These are phyloP conservation scores for Geodia barretti DNA, from an alignment of 37 sponge, comb jelly and placozoan genomes.

Conservation along the genomic window DNA sequence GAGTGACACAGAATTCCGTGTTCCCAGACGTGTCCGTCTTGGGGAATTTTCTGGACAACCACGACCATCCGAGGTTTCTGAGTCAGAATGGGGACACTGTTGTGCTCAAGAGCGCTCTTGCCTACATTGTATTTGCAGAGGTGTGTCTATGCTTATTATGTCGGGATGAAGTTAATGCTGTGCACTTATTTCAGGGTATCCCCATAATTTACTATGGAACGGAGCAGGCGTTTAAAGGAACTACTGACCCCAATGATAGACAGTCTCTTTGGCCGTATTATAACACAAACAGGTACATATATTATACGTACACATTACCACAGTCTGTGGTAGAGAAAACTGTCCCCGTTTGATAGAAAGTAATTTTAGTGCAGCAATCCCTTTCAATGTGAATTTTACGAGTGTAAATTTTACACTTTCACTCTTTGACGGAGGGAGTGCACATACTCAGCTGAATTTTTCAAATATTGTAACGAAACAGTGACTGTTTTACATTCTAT, in stretches of 20 bases:
- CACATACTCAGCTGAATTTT: too few relatives aligned
- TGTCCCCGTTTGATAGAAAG: too few relatives aligned
- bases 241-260: slow-evolving; percentile 58
- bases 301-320: too few relatives aligned
- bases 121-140: slow-evolving; percentile 76
- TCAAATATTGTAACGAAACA: too few relatives aligned
- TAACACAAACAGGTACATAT: slow-evolving; percentile 28
- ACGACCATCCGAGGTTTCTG: slow-evolving; percentile 77
- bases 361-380: too few relatives aligned
- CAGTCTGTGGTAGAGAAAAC: too few relatives aligned
- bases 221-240: slow-evolving; percentile 74
- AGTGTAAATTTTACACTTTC: too few relatives aligned
- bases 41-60: slow-evolving; percentile 83
- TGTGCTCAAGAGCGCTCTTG: slow-evolving; percentile 65
- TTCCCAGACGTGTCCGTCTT: slow-evolving; percentile 67
- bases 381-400: too few relatives aligned
- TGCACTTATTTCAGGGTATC: slow-evolving; percentile 62
- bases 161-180: not conserved
- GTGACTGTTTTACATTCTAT: too few relatives aligned
- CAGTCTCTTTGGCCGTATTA: slow-evolving; percentile 76
- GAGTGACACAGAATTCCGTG: slow-evolving; percentile 39
- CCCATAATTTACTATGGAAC: slow-evolving; percentile 88
- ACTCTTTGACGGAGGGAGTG: too few relatives aligned
- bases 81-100: slow-evolving; percentile 37
- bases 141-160: slow-evolving; percentile 19